These are phyloP conservation scores for Sepioteuthis lessoniana DNA, from an alignment of 2,888 invertebrate species.

Conservation along the genomic window DNA sequence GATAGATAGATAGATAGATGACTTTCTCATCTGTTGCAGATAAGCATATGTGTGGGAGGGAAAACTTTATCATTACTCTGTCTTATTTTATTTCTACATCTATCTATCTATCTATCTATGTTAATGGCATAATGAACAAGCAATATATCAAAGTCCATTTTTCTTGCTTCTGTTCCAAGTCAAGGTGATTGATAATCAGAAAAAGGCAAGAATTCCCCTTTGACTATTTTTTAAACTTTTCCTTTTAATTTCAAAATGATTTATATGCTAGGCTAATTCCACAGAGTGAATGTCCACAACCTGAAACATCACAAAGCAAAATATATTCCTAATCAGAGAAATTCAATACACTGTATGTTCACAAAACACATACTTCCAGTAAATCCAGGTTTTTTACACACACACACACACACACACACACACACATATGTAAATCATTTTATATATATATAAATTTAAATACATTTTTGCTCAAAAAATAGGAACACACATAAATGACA, in stretches of 20 bases:
- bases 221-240: conserved; percentile 33
- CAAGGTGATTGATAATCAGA: conserved; percentile 33
- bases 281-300: background rate
- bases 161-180: background rate
- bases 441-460: too few species aligned
- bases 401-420: too few species aligned
- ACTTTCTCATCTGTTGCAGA: background rate
- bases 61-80: background rate
- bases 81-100: background rate
- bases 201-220: background rate
- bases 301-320: background rate
- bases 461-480: too few species aligned
- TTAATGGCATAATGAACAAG: background rate
- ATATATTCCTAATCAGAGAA: background rate
- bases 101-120: background rate
- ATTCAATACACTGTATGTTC: background rate
- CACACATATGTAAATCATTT: too few species aligned
- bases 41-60: background rate
- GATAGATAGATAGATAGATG: too few species aligned
- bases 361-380: background rate
- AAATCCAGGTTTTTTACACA: background rate
- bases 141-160: conserved; percentile 36
- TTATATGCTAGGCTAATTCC: conserved; percentile 20
- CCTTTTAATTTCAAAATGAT: conserved; percentile 15
- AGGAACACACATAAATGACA: too few species aligned